Conservation (phyloP, 2,113 vertebrate genomes). For the Paratilapia polleni region DNA sequence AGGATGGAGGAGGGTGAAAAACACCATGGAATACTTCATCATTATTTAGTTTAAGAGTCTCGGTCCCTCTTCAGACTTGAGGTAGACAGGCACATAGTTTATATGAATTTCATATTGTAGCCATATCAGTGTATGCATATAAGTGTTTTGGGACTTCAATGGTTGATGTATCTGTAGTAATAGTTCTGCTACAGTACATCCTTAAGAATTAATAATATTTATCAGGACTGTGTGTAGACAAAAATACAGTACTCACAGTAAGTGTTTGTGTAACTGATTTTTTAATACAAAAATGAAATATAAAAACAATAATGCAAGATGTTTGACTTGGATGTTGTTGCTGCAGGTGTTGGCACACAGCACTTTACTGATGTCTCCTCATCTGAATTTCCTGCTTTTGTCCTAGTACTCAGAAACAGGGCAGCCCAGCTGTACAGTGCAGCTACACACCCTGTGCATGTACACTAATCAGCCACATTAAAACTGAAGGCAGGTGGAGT, state of each 20-base stretch:
- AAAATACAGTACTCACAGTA: not conserved
- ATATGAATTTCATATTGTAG: not conserved
- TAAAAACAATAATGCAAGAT: not conserved
- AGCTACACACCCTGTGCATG: not conserved
- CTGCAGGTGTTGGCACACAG: not conserved
- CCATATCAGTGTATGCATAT: not conserved
- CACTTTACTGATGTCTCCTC: not conserved
- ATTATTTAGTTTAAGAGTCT: not conserved
- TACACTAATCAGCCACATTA: slow-evolving; percentile 1
- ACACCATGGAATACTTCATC: not conserved
- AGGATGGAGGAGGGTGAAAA: not conserved
- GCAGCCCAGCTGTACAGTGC: not conserved
- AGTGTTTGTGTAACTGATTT: not conserved
- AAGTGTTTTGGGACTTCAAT: not conserved
- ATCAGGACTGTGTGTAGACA: not conserved
- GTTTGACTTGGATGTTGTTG: not conserved
- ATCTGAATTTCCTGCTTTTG: not conserved
- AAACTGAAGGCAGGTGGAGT: not conserved
- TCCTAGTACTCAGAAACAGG: not conserved
- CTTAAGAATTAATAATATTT: not conserved
- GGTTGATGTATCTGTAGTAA: not conserved
- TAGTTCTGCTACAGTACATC: not conserved
- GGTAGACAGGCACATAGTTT: not conserved
- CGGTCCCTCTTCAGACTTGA: not conserved
- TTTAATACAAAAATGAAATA: too few species aligned